Evolutionary conservation across 2,888 invertebrate genomes (phyloP), one percentile per base, ranked within the genome.

Genomic region (Andrena bicolor): DNA sequence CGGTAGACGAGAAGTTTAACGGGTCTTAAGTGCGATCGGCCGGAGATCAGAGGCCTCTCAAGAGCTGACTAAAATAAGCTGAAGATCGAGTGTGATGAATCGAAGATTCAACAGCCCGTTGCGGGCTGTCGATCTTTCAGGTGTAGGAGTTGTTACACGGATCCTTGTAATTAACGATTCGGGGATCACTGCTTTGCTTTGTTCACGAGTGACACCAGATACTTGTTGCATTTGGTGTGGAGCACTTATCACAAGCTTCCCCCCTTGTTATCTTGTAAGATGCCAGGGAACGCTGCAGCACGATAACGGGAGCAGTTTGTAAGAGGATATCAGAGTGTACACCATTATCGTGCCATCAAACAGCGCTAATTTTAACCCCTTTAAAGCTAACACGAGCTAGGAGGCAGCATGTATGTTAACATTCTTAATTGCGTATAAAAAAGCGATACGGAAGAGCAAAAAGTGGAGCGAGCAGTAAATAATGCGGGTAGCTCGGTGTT

Each of bases 241-340:
- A n/a, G 20, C 35, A 32, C 28, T 20, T 65, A 65, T 74, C 73
- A 56, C 26, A 26, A 32, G 53, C 35, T 41, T 64, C 64, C 7
- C 56, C 23, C 48, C 41, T 30, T 56, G 64, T 6, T 35, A n/a
- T 56, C 30, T 49, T 69, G 53, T 56, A 63, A 30, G 64, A 53
- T 41, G 63, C 35, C 56, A n/a, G 30, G 51, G 58, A 64, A 32
- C 23, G n/a, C 58, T 49, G 49, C 7, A 10, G 3, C n/a, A 13
- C 48, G 65, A 48, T 66, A 48, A 51, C 66, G 58, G 10, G 28
- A 28, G 64, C 30, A 35, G 58, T 60, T 74, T 63, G 56, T 56
- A 41, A 56, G 64, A 6, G 16, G 64, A 65, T 73, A 65, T 56
- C 53, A 60, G 30, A 73, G 60, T 51, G 60, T 30, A 51, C 26